These are phyloP conservation scores for Chaetoderma sp. DNA, from an alignment of 2,888 invertebrate species.

Conservation along the genomic window DNA sequence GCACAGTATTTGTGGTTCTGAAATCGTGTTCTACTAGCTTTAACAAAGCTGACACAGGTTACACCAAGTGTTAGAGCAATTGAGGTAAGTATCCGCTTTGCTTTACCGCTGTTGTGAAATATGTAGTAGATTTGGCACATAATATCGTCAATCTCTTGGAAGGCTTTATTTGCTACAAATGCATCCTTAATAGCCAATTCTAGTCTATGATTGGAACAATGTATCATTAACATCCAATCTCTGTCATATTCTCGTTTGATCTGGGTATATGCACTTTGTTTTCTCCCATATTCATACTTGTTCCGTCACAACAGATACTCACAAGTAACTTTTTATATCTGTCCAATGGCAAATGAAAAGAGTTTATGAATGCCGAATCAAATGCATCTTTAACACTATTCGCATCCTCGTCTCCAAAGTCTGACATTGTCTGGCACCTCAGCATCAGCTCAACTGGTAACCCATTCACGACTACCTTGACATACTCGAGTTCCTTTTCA, in stretches of 20 bases:
- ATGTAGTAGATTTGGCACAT: neutral
- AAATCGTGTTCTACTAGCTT: neutral
- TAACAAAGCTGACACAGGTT: neutral
- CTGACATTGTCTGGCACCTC: constrained; percentile 1
- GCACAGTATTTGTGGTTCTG: neutral
- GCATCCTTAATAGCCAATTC: constrained; percentile 4
- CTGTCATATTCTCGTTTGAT: neutral
- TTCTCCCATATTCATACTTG: neutral
- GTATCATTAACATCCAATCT: neutral
- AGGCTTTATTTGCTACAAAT: neutral
- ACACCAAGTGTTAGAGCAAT: constrained; percentile 2
- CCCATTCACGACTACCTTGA: constrained; percentile 12
- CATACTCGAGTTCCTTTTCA: constrained; percentile 11
- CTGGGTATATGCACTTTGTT: neutral
- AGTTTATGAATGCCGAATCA: neutral
- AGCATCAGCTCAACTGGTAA: constrained; percentile 3
- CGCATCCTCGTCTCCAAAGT: neutral
- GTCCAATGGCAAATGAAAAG: neutral
- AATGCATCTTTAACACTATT: neutral
- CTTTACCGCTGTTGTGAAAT: constrained; percentile 3
- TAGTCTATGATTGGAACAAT: neutral
- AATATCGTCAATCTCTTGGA: constrained; percentile 1
- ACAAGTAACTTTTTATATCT: neutral
- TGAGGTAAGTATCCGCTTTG: neutral
- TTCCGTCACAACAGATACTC: neutral